Percentiles rank a stretch among this genome's conserved stretches.
These are phyloP conservation scores for Hydropotes inermis DNA, from an alignment of 2,113 vertebrate species.

Conservation along the genomic window DNA sequence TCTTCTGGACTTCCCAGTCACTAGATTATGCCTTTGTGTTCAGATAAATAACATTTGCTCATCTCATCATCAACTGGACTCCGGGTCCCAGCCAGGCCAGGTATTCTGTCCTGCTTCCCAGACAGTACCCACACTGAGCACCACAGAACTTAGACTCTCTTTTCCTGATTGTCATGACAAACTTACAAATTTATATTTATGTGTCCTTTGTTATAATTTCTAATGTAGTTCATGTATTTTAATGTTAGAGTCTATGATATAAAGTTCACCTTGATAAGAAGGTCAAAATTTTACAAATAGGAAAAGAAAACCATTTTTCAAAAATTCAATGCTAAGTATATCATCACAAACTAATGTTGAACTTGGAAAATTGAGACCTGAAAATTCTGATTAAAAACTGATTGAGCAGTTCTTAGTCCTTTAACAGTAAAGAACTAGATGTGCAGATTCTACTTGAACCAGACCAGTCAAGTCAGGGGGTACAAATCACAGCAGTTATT, in stretches of 20 bases:
- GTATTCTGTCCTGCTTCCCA: background rate
- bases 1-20: background rate
- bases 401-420: background rate
- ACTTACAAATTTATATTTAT: background rate
- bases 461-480: background rate
- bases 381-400: background rate
- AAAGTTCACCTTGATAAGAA: background rate
- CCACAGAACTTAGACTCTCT: background rate
- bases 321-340: background rate
- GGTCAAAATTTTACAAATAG: background rate
- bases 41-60: background rate
- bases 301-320: background rate
- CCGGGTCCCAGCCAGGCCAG: background rate
- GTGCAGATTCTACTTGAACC: background rate
- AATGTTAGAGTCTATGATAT: background rate
- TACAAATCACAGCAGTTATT: background rate
- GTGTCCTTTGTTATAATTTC: background rate
- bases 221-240: background rate
- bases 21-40: background rate
- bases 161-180: background rate
- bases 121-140: background rate
- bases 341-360: background rate
- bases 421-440: background rate
- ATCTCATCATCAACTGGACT: background rate
- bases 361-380: background rate